Base-by-base conservation (phyloP, 2,888 invertebrate species). In the Liposcelis brunnea region DNA sequence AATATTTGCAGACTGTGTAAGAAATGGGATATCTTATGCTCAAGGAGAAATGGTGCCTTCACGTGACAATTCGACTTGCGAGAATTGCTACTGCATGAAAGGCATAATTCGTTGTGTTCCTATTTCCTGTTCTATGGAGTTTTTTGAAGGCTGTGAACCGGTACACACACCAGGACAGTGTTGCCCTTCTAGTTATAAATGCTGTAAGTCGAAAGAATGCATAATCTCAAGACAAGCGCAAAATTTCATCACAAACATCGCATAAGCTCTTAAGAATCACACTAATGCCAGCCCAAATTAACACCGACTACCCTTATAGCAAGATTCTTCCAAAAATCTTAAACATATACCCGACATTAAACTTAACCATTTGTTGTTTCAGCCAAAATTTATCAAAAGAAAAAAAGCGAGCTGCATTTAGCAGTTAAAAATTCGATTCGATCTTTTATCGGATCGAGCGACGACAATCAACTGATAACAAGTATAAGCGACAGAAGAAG, bases 121-220 rank as follows among this genome's bases (percentile, higher is more conserved):
- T 3, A 68, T 83, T 47, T 72, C 77, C 15, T 87, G 86, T 56
- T 76, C 83, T 1, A 79, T 81, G 1, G 71, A 80, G 0, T 53
- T 58, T 31, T 67, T 83, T 47, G 71, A 75, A 50, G 82, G 81
- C 43, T 89, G 87, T 61, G 67, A 66, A 42, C 85, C 87, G 1
- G 72, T 85, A 43, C 71, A 82, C 44, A 75, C 75, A 43, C 68
- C 72, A 33, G 84, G 83, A 2, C 79, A 84, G 57, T 87, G 87
- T 61, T 87, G 87, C 58, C 83, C 87, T 10, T 77, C 81, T 43
- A 81, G 81, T 58, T 87, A 86, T 61, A 77, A 79, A 55, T 87
- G 86, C 58, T 75, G 80, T 70, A 67, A 72, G 71, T 71, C 52
- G n/a, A n/a, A n/a, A n/a, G n/a, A n/a, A n/a, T n/a, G n/a, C n/a